Conservation (phyloP, 2,888 invertebrate genomes). For the Pilophorus perplexus region DNA sequence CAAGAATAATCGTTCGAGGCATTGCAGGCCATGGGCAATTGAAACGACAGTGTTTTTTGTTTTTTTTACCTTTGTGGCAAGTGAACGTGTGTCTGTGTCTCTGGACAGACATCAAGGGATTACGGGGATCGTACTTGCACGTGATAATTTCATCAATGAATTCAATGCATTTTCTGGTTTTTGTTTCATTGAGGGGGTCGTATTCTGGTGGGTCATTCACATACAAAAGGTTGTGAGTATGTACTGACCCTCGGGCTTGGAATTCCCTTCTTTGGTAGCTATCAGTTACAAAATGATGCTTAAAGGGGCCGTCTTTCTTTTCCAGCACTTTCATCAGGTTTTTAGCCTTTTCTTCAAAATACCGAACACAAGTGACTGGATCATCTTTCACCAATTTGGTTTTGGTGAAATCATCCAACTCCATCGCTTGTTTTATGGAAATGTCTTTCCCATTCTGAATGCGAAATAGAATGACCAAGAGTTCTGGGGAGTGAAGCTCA, state of each 20-base stretch:
- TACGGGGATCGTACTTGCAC: slow-evolving; percentile 22
- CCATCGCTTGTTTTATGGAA: slow-evolving; percentile 2
- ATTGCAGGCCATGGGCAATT: slow-evolving; percentile 20
- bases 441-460: background rate
- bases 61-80: slow-evolving; percentile 32
- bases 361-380: slow-evolving; percentile 32
- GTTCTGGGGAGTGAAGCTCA: slow-evolving; percentile 24
- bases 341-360: slow-evolving; percentile 32
- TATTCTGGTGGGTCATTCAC: slow-evolving; percentile 42
- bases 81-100: slow-evolving; percentile 31
- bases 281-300: slow-evolving; percentile 21
- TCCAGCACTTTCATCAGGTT: slow-evolving; percentile 41
- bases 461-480: slow-evolving; percentile 8
- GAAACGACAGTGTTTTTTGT: slow-evolving; percentile 11
- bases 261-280: slow-evolving; percentile 38
- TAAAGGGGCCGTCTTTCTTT: slow-evolving; percentile 43
- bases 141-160: slow-evolving; percentile 26
- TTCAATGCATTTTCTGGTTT: background rate
- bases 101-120: slow-evolving; percentile 12
- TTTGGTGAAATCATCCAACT: slow-evolving; percentile 22
- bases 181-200: background rate
- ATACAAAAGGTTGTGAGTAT: slow-evolving; percentile 43
- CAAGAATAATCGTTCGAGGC: slow-evolving; percentile 28
- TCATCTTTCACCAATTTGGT: slow-evolving; percentile 23
- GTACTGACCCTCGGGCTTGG: slow-evolving; percentile 44